These are phyloP conservation scores for Fundulus diaphanus DNA, from an alignment of 2,797 vertebrate species.

Conservation along the genomic window DNA sequence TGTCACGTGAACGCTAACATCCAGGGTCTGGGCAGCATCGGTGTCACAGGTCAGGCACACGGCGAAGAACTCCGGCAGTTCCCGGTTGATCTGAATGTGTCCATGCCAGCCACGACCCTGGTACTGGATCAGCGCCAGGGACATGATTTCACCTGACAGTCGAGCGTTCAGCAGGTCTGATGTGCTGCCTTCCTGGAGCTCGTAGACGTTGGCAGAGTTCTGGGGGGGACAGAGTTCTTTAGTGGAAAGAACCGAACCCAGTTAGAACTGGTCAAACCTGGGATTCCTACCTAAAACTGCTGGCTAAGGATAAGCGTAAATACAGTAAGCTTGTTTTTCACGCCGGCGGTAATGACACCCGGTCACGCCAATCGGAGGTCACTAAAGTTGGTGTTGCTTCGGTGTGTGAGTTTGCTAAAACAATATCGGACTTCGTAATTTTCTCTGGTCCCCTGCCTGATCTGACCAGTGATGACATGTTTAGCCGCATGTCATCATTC, in stretches of 20 bases:
- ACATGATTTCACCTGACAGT: constrained; percentile 87
- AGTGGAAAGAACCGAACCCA: too few relatives aligned
- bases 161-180: constrained; percentile 89
- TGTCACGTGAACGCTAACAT: constrained; percentile 84
- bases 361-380: too few relatives aligned
- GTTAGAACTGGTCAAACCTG: not conserved
- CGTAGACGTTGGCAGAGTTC: constrained; percentile 84
- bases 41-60: constrained; percentile 84
- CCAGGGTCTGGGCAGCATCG: constrained; percentile 69
- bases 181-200: constrained; percentile 86
- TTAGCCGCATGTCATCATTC: too few relatives aligned
- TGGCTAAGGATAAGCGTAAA: too few relatives aligned
- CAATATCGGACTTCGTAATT: too few relatives aligned
- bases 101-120: constrained; percentile 93
- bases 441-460: too few relatives aligned
- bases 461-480: too few relatives aligned
- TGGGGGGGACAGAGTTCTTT: constrained; percentile 52
- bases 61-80: constrained; percentile 86
- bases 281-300: too few relatives aligned
- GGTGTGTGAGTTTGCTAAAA: too few relatives aligned
- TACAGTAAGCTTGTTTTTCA: too few relatives aligned
- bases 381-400: too few relatives aligned
- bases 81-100: constrained; percentile 81
- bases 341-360: too few relatives aligned
- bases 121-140: constrained; percentile 87